Conservation (phyloP, 1,140 invertebrate species). For the Eurosta solidaginis region DNA sequence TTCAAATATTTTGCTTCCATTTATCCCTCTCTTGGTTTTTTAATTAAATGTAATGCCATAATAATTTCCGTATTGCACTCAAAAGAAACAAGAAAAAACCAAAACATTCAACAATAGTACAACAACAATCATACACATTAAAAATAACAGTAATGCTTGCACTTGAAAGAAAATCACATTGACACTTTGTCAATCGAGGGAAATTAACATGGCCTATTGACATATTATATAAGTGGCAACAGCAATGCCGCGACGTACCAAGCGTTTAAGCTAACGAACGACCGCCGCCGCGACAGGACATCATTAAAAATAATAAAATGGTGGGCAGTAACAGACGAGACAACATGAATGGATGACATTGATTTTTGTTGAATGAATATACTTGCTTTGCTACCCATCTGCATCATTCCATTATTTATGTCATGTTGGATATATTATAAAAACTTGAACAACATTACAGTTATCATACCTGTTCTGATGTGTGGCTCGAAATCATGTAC, state of each 20-base stretch:
- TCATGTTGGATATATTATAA: too few relatives aligned
- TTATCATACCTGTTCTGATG: too few relatives aligned
- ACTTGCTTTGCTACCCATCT: too few relatives aligned
- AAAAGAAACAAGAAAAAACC: background rate
- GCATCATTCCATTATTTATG: too few relatives aligned
- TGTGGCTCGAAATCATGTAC: too few relatives aligned
- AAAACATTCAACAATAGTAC: background rate
- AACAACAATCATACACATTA: conserved; percentile 16
- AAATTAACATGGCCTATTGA: conserved; percentile 11
- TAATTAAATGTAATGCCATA: conserved; percentile 9
- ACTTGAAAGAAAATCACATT: conserved; percentile 7
- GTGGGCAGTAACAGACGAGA: too few relatives aligned
- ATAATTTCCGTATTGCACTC: background rate
- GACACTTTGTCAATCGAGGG: background rate
- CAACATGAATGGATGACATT: too few relatives aligned
- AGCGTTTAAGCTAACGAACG: background rate
- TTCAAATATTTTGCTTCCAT: too few relatives aligned
- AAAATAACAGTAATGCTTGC: conserved; percentile 16
- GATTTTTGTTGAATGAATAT: too few relatives aligned
- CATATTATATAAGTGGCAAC: background rate
- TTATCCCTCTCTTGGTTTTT: background rate
- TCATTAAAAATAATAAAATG: background rate
- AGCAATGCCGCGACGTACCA: background rate
- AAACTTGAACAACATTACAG: too few relatives aligned
- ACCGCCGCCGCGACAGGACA: background rate